Evolutionary conservation across 1,140 invertebrate species (phyloP).

Genomic region (Drosophila baimaii): DNA sequence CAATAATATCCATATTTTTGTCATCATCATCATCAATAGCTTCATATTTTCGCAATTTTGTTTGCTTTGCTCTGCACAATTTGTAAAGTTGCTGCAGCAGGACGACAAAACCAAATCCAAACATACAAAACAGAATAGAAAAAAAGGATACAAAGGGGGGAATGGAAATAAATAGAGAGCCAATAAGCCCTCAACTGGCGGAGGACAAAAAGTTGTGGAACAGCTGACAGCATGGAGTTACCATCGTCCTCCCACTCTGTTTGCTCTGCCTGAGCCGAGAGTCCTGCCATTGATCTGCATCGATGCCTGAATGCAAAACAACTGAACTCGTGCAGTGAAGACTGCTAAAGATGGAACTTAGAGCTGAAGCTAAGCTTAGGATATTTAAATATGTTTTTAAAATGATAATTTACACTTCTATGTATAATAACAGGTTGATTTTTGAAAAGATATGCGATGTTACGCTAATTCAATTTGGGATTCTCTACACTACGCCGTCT

Average conservation of each 20-base stretch:
- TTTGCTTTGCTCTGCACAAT: slow-evolving; percentile 61
- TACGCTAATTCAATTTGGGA: too few species aligned
- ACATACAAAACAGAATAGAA: slow-evolving; percentile 45
- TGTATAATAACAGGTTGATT: not conserved
- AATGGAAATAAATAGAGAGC: slow-evolving; percentile 50
- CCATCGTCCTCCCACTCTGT: slow-evolving; percentile 7
- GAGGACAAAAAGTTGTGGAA: slow-evolving; percentile 50
- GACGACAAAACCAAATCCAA: slow-evolving; percentile 47
- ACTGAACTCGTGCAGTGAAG: slow-evolving; percentile 21
- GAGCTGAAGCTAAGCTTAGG: not conserved
- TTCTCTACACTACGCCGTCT: too few species aligned
- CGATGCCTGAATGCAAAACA: slow-evolving; percentile 58
- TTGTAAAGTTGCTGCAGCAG: slow-evolving; percentile 74
- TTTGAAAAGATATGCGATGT: too few species aligned
- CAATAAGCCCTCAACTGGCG: slow-evolving; percentile 34
- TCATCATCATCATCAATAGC: slow-evolving; percentile 54
- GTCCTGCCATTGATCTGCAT: slow-evolving; percentile 72
- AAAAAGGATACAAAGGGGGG: slow-evolving; percentile 25
- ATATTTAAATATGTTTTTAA: not conserved
- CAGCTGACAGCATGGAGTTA: slow-evolving; percentile 41
- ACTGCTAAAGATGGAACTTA: not conserved
- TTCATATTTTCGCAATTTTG: slow-evolving; percentile 72
- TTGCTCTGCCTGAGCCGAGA: slow-evolving; percentile 14
- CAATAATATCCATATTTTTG: slow-evolving; percentile 33
- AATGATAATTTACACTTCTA: not conserved